Evolutionary conservation across 2,797 vertebrate species (phyloP).

Genomic region (Poeciliopsis turneri): DNA sequence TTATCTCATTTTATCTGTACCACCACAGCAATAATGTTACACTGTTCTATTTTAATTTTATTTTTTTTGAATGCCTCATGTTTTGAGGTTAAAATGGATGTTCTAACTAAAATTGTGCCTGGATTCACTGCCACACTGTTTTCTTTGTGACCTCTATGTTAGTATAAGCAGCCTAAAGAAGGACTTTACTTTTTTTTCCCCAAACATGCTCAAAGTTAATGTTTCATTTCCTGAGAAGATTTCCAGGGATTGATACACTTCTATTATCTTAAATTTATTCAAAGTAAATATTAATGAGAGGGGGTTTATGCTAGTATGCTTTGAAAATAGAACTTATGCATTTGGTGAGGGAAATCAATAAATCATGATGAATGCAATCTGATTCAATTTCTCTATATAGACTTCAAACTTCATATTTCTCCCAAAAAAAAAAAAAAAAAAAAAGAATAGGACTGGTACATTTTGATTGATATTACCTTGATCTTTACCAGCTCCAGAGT

Average conservation of each 20-base stretch:
- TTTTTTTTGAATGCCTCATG: constrained; percentile 8
- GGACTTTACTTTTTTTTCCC: constrained; percentile 5
- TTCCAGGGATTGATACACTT: constrained; percentile 3
- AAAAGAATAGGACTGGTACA: background rate
- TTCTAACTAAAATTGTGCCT: constrained; percentile 30
- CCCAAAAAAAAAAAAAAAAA: background rate
- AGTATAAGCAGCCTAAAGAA: background rate
- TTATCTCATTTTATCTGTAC: constrained; percentile 10
- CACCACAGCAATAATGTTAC: constrained; percentile 62
- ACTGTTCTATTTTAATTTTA: constrained; percentile 23
- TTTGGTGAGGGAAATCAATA: constrained; percentile 5
- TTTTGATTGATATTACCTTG: background rate
- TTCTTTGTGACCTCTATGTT: constrained; percentile 9
- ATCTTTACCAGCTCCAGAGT: background rate
- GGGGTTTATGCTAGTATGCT: background rate
- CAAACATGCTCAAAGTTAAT: background rate
- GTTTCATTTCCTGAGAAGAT: constrained; percentile 9
- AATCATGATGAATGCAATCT: constrained; percentile 15
- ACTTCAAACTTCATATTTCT: background rate
- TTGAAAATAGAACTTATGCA: constrained; percentile 8
- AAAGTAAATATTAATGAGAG: background rate
- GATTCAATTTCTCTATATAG: constrained; percentile 2
- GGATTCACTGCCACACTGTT: constrained; percentile 22
- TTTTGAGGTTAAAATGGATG: constrained; percentile 17
- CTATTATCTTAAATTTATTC: background rate